Evolutionary conservation across 2,797 vertebrate genomes (phyloP).

Genomic region (Pipistrellus pygmaeus): DNA sequence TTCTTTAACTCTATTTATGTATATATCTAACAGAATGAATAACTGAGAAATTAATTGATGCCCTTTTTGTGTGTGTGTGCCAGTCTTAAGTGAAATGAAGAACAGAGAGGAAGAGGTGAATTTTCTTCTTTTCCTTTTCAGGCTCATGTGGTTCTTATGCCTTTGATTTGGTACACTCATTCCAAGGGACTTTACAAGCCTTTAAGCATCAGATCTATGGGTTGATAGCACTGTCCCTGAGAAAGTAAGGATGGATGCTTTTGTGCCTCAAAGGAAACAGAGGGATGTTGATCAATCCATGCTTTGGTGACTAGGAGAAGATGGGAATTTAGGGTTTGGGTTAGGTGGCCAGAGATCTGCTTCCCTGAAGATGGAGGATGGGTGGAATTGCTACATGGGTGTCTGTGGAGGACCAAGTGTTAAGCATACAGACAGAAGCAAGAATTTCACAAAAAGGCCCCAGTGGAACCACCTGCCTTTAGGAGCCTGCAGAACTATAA

Average conservation of each 20-base stretch:
- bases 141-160: not conserved
- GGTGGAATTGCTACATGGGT: not conserved
- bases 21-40: not conserved
- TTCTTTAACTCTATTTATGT: not conserved
- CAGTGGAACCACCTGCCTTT: not conserved
- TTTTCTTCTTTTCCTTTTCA: not conserved
- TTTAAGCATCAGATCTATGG: not conserved
- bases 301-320: not conserved
- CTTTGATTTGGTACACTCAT: not conserved
- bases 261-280: not conserved
- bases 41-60: not conserved
- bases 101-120: not conserved
- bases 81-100: not conserved
- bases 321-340: not conserved
- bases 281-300: not conserved
- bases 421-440: too few relatives aligned
- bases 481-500: not conserved
- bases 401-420: too few relatives aligned
- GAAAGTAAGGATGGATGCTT: not conserved
- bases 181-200: not conserved
- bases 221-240: not conserved
- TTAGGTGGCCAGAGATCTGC: not conserved
- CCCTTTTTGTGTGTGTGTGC: not conserved
- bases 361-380: not conserved
- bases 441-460: too few relatives aligned